Evolutionary conservation across 1,140 invertebrate species (phyloP), one percentile per base, ranked within the genome.

Genomic region (Chironomus tepperi): DNA sequence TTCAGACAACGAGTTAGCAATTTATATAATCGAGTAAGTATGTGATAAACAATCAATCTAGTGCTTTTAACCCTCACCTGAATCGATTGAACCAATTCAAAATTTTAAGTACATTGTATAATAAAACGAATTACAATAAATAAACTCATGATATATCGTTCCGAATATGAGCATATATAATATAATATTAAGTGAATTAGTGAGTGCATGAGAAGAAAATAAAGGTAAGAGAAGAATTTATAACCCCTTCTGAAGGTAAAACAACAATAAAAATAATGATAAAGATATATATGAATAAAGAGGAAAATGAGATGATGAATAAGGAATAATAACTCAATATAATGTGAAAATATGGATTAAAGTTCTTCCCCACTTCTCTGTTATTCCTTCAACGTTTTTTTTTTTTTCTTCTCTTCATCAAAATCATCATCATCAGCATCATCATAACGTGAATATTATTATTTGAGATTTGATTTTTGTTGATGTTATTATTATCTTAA

Each of bases 401-500:
- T 34, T 34, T 5, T 34, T 34, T 5, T 34, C 24, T 34, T 34
- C n/a, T n/a, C n/a, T n/a, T n/a, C n/a, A n/a, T n/a, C n/a, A n/a
- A n/a, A n/a, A n/a, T n/a, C 24, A 34, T 34, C 24, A 34, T 2
- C 1, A 34, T 34, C 24, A 34, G 1, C 24, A 34, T 34, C 24
- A 34, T 34, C 15, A 47, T 57, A n/a, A n/a, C 12, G n/a, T 3
- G 47, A 1, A n/a, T 57, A 57, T 57, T n/a, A 57, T n/a, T 70
- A 2, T 70, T 70, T 70, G 19, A 7, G 65, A 21, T 70, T 70
- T 70, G 65, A 70, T 70, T 70, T 70, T 21, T 70, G 65, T 70
- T 70, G 65, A 70, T 70, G 65, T 70, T 70, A 70, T 70, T 70
- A 70, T 70, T 70, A 70, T 70, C 65, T 70, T 70, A 70, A 70